Evolutionary conservation across 2,797 vertebrate genomes (phyloP), one percentile per base, ranked within the genome.

Genomic region (Coluber constrictor): DNA sequence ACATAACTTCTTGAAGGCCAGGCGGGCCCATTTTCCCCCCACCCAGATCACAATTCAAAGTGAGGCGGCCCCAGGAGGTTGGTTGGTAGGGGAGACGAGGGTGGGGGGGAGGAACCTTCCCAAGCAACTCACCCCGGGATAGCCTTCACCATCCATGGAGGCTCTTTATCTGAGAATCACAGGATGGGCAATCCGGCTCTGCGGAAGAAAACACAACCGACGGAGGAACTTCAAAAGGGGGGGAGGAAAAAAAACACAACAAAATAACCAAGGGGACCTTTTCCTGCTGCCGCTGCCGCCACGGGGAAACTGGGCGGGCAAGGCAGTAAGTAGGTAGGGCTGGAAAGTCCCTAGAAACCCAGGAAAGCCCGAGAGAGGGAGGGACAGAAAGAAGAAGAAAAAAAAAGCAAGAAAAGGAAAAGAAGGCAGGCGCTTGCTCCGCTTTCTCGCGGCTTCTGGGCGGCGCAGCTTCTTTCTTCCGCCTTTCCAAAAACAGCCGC

Each of bases 291-390:
- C 8, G n/a, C 66, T 3, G 87, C 37, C 59, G 70, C 87, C 9
- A 11, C 7, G 55, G 89, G 86, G 89, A 90, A 93, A 32, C 61
- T 5, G 95, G 95, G 95, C 95, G 96, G 97, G 96, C 96, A 96
- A 96, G 95, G 95, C 96, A 96, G 94, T 54, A 54, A 54, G 51
- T 54, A 54, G 51, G 51, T 94, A 95, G 95, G 92, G 96, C 91
- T 97, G 98, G 97, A 98, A 98, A 98, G 98, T 98, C 98, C 98
- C 98, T 97, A 98, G 96, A 98, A 98, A 97, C 97, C 97, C 97
- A 97, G 94, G 94, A 32, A 70, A 94, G 92, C 20, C 16, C 95
- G 93, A 59, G 25, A 4, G 92, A 95, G 94, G 96, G 92, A 20
- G 61, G 16, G 70, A 20, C 9, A 2, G 32, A 47, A 13, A n/a